phyloP scores from a whole-genome alignment of 2,113 vertebrate species.

The Clarias macrocephalus region DNA sequence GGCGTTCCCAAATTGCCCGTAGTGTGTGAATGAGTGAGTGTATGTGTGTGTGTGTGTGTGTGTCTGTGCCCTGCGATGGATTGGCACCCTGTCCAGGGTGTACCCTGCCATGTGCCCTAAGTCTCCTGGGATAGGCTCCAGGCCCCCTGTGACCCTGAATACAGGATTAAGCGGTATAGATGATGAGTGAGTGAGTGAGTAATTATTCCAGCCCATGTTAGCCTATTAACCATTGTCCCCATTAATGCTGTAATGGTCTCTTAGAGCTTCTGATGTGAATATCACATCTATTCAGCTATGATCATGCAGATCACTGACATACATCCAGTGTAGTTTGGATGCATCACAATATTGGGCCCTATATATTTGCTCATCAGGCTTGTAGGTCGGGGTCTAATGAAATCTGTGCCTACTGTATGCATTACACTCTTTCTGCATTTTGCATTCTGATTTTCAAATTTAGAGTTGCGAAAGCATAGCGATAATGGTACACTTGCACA shows the following conservation, averaged over 20 bases:
- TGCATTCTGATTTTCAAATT: slow-evolving; percentile 50
- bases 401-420: slow-evolving; percentile 22
- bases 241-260: slow-evolving; percentile 1
- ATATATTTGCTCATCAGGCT: slow-evolving; percentile 27
- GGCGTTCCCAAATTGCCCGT: no score
- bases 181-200: no score
- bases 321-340: slow-evolving; percentile 19
- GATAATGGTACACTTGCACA: slow-evolving; percentile 22
- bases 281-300: slow-evolving; percentile 10
- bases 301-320: slow-evolving; percentile 13
- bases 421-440: slow-evolving; percentile 40
- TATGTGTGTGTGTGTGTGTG: no score
- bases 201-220: neutral
- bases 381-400: slow-evolving; percentile 34
- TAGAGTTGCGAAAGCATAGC: slow-evolving; percentile 13
- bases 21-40: no score
- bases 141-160: no score
- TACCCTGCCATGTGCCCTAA: no score
- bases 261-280: slow-evolving; percentile 16
- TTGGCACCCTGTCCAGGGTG: no score
- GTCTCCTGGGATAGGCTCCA: no score
- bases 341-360: neutral
- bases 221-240: neutral
- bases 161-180: no score
- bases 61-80: no score